Conservation (phyloP, 2,113 vertebrate species). For the Riparia riparia region DNA sequence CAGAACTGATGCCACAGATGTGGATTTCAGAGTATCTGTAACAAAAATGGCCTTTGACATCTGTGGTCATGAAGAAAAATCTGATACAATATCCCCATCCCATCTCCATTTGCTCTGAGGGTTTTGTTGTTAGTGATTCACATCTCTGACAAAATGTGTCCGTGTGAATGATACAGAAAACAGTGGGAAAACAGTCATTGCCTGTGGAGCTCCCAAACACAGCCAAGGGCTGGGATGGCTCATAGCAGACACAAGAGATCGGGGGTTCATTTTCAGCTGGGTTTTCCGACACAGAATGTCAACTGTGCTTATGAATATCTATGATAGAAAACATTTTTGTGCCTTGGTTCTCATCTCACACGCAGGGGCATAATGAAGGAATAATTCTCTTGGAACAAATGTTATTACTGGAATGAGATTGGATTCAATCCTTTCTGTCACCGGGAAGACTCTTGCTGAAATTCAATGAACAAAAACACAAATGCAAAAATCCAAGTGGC, state of each 20-base stretch:
- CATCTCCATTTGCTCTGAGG: background rate
- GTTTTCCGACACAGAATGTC: background rate
- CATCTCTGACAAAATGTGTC: background rate
- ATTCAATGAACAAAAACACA: slow-evolving; percentile 22
- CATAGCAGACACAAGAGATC: background rate
- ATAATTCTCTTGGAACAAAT: slow-evolving; percentile 38
- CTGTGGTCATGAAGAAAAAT: background rate
- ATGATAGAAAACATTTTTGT: background rate
- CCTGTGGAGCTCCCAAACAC: background rate
- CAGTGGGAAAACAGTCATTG: background rate
- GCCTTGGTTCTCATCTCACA: background rate
- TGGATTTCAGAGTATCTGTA: background rate
- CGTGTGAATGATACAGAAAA: background rate
- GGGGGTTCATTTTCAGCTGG: background rate
- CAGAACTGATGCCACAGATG: background rate
- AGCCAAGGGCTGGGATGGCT: background rate
- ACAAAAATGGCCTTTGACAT: background rate
- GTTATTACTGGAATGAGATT: background rate
- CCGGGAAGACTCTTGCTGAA: background rate
- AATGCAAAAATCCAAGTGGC: slow-evolving; percentile 66
- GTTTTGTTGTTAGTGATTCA: background rate
- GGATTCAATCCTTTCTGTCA: background rate
- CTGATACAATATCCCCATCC: background rate
- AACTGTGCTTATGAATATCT: slow-evolving; percentile 8
- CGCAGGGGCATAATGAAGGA: background rate